Conservation (phyloP, 2,888 invertebrate species). For the Pristionchus japonicus region DNA sequence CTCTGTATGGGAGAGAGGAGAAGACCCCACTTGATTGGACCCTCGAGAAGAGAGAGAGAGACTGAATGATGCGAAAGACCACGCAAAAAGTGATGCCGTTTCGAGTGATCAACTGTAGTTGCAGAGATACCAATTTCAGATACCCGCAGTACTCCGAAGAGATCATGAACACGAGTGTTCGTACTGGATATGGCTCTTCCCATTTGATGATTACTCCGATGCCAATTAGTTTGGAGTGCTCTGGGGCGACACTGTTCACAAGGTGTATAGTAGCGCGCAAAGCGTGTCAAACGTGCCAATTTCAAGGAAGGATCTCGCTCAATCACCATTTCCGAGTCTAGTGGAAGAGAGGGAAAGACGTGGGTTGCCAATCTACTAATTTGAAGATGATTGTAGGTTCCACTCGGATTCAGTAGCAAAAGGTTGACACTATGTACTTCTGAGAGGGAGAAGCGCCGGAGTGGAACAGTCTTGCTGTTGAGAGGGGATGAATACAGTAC, state of each 20-base stretch:
- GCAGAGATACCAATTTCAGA: too few species aligned
- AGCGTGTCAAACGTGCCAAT: neutral
- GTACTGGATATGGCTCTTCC: too few species aligned
- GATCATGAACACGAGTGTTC: too few species aligned
- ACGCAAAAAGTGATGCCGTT: slow-evolving; percentile 50
- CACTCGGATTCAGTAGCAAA: neutral
- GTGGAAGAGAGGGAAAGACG: neutral
- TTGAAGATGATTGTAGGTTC: neutral
- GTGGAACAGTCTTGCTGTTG: neutral
- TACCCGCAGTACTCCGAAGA: too few species aligned
- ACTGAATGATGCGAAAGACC: slow-evolving; percentile 47
- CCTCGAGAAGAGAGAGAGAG: slow-evolving; percentile 48
- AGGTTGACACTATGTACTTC: neutral
- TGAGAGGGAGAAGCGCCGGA: neutral
- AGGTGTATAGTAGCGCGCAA: neutral
- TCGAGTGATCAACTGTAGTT: neutral
- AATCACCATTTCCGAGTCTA: neutral
- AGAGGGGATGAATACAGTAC: neutral
- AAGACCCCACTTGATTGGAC: slow-evolving; percentile 44
- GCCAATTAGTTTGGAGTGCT: too few species aligned
- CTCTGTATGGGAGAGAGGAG: slow-evolving; percentile 36
- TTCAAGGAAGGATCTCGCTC: neutral
- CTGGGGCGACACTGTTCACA: too few species aligned
- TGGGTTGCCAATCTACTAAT: neutral
- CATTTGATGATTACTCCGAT: too few species aligned